Evolutionary conservation across 2,113 vertebrate species (phyloP).

Genomic region (Burhinus bistriatus): DNA sequence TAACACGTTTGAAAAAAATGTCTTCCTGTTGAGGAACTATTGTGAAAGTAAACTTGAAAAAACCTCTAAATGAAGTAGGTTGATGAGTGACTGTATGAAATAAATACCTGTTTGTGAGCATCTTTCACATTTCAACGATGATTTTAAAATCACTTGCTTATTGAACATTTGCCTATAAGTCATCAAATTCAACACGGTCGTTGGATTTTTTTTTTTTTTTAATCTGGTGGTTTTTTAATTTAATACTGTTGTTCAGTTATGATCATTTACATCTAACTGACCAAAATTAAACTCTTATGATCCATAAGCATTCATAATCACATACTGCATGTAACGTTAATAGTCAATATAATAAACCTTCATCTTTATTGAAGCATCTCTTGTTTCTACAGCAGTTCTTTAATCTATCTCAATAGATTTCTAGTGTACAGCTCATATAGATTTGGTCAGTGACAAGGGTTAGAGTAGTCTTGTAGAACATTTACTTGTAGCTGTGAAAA

Average conservation of each 20-base stretch:
- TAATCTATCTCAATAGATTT: slow-evolving; percentile 83
- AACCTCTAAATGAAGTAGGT: background rate
- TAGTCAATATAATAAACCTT: slow-evolving; percentile 80
- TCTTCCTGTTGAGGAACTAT: slow-evolving; percentile 33
- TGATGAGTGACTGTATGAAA: slow-evolving; percentile 7
- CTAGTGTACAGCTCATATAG: slow-evolving; percentile 76
- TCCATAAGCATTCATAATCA: slow-evolving; percentile 73
- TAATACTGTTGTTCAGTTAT: slow-evolving; percentile 53
- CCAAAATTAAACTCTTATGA: slow-evolving; percentile 67
- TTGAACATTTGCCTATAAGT: background rate
- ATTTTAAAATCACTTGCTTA: background rate
- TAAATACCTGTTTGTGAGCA: background rate
- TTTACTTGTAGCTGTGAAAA: slow-evolving; percentile 84
- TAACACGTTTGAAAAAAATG: slow-evolving; percentile 12
- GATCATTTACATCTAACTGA: slow-evolving; percentile 59
- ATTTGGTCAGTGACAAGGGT: slow-evolving; percentile 81
- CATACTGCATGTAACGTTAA: slow-evolving; percentile 68
- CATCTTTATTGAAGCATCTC: slow-evolving; percentile 76
- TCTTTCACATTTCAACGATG: background rate
- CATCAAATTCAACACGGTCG: background rate
- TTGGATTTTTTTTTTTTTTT: background rate
- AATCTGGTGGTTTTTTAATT: background rate
- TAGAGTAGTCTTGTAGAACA: slow-evolving; percentile 83
- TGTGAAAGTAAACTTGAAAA: slow-evolving; percentile 59
- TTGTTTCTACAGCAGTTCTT: slow-evolving; percentile 73